A percentile compares a stretch with the other conserved stretches of the same genome.
These are phyloP conservation scores for Formica exsecta DNA, from an alignment of 1,140 invertebrate genomes.

Conservation along the genomic window DNA sequence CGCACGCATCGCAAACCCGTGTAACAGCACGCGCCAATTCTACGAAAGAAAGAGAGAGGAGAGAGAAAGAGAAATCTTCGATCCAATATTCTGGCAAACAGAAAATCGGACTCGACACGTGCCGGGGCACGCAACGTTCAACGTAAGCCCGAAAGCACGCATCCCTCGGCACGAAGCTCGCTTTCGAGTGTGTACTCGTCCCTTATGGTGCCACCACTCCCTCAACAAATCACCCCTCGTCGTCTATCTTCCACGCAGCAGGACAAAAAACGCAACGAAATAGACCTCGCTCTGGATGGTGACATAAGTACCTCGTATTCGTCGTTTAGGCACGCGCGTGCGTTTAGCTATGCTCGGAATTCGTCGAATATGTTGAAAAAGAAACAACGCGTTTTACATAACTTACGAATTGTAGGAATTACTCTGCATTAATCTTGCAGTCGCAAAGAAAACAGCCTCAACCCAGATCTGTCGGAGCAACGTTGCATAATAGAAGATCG, in stretches of 20 bases:
- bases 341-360: background rate
- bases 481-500: background rate
- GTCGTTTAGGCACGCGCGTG: background rate
- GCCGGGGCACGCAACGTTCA: constrained; percentile 79
- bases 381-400: background rate
- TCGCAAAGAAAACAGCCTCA: background rate
- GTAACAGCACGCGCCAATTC: constrained; percentile 19
- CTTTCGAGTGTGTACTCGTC: constrained; percentile 66
- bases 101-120: constrained; percentile 77
- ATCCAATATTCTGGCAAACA: constrained; percentile 66
- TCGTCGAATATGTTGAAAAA: background rate
- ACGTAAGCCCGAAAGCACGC: constrained; percentile 68
- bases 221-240: constrained; percentile 8
- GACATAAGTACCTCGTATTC: constrained; percentile 14
- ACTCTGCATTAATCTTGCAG: background rate
- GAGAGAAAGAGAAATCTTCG: constrained; percentile 38
- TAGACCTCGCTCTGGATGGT: background rate
- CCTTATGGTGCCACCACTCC: constrained; percentile 2
- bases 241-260: constrained; percentile 22
- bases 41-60: constrained; percentile 62
- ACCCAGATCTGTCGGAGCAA: background rate
- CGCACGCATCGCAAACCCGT: constrained; percentile 39
- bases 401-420: background rate
- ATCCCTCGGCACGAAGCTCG: constrained; percentile 60
- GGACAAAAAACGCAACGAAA: constrained; percentile 21